Percentiles rank a stretch among this genome's conserved stretches.
phyloP scores from a whole-genome alignment of 2,113 vertebrate genomes.

The Thinocorus orbignyianus region DNA sequence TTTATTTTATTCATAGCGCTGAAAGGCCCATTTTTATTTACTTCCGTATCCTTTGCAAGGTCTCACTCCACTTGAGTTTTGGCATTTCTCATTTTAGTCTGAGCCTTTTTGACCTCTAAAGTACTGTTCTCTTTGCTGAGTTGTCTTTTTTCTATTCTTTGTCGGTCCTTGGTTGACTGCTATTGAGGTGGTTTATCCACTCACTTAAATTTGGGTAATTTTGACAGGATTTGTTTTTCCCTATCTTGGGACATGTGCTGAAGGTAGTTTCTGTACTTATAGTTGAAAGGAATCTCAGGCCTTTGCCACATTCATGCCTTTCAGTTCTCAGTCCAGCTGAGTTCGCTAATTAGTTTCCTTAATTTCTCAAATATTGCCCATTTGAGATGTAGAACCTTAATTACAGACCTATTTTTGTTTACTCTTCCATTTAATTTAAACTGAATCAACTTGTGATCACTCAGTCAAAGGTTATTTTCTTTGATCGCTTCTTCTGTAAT shows the following conservation, averaged over 20 bases:
- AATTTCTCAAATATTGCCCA: constrained; percentile 20
- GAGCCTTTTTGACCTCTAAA: background rate
- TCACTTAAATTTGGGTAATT: background rate
- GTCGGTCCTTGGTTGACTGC: background rate
- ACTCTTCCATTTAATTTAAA: constrained; percentile 44
- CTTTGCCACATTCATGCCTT: background rate
- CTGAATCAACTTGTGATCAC: constrained; percentile 33
- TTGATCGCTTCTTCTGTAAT: constrained; percentile 31
- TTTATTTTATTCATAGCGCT: background rate
- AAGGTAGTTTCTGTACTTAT: background rate
- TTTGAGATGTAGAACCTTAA: constrained; percentile 38
- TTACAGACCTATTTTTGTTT: constrained; percentile 59
- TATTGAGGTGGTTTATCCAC: background rate
- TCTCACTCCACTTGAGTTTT: background rate
- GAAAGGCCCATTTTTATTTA: background rate
- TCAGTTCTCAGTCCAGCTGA: constrained; percentile 9
- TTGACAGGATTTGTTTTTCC: background rate
- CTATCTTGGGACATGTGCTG: background rate
- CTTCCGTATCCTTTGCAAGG: background rate
- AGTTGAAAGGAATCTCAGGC: background rate
- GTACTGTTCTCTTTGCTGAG: background rate
- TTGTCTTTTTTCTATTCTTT: background rate
- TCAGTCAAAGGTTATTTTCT: constrained; percentile 61
- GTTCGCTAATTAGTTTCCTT: constrained; percentile 20
- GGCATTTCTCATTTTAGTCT: background rate